These are phyloP conservation scores for Habropoda laboriosa DNA, from an alignment of 1,140 invertebrate species.

Conservation along the genomic window DNA sequence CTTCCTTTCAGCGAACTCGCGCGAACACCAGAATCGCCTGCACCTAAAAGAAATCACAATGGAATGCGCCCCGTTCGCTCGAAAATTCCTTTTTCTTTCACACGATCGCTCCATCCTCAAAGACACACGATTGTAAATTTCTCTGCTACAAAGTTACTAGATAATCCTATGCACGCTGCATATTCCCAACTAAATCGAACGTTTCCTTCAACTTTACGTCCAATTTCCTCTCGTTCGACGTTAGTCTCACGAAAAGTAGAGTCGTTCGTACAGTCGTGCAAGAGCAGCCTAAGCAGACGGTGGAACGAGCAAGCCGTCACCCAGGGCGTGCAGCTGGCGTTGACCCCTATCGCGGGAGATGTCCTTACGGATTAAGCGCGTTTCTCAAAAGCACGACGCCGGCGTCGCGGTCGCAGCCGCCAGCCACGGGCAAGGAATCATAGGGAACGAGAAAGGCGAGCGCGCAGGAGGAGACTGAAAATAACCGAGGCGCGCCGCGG, in stretches of 20 bases:
- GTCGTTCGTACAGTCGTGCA: neutral
- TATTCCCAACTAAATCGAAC: no score
- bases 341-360: conserved; percentile 49
- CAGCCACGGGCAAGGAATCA: conserved; percentile 17
- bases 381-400: conserved; percentile 49
- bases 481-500: conserved; percentile 22
- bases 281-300: neutral
- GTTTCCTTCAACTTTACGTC: no score
- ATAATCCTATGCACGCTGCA: no score
- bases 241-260: no score
- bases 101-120: no score
- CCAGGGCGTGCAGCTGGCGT: conserved; percentile 31
- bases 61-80: neutral
- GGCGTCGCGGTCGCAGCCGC: conserved; percentile 21
- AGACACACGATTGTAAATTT: no score
- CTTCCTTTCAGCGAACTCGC: neutral
- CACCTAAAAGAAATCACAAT: conserved; percentile 20
- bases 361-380: conserved; percentile 58
- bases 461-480: conserved; percentile 34
- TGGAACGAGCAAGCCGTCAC: conserved; percentile 23
- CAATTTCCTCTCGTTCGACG: no score
- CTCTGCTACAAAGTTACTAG: no score
- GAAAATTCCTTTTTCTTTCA: neutral
- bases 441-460: neutral
- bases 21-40: neutral